Conservation (phyloP, 92 coral and sea anemone species). For the Epizoanthus ramosus region DNA sequence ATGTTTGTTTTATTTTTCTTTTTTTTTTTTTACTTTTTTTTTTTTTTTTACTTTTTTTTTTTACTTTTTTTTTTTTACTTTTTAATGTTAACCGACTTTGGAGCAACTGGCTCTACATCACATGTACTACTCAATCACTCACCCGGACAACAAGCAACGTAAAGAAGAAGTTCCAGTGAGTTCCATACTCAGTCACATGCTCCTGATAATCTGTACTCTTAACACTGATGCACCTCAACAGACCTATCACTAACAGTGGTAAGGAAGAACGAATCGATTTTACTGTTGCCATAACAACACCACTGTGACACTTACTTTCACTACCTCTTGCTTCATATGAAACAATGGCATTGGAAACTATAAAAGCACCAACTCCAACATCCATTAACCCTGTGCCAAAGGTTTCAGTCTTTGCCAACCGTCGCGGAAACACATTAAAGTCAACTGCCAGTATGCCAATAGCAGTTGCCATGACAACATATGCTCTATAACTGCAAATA, state of each 20-base stretch:
- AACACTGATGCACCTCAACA: slow-evolving; percentile 70
- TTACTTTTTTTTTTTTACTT: too few species aligned
- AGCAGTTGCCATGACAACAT: slow-evolving; percentile 88
- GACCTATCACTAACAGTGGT: slow-evolving; percentile 84
- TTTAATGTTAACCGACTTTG: too few species aligned
- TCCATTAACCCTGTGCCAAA: slow-evolving; percentile 97
- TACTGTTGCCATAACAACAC: slow-evolving; percentile 35
- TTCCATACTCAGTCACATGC: slow-evolving; percentile 94
- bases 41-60: too few species aligned
- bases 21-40: too few species aligned
- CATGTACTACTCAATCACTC: slow-evolving; percentile 31
- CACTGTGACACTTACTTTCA: neutral
- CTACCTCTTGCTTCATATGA: slow-evolving; percentile 83
- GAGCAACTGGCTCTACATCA: too few species aligned
- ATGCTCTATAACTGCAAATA: slow-evolving; percentile 84
- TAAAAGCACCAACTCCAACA: slow-evolving; percentile 94
- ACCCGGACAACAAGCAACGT: slow-evolving; percentile 88
- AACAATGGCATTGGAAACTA: slow-evolving; percentile 91
- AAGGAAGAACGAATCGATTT: slow-evolving; percentile 72
- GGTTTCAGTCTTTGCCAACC: slow-evolving; percentile 96
- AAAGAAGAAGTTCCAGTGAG: slow-evolving; percentile 97
- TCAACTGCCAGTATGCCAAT: slow-evolving; percentile 92
- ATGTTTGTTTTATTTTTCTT: too few species aligned
- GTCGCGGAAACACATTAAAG: slow-evolving; percentile 82
- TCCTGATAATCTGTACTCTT: slow-evolving; percentile 95